Evolutionary conservation across 2,797 vertebrate species (phyloP).

Genomic region (Smutsia gigantea): DNA sequence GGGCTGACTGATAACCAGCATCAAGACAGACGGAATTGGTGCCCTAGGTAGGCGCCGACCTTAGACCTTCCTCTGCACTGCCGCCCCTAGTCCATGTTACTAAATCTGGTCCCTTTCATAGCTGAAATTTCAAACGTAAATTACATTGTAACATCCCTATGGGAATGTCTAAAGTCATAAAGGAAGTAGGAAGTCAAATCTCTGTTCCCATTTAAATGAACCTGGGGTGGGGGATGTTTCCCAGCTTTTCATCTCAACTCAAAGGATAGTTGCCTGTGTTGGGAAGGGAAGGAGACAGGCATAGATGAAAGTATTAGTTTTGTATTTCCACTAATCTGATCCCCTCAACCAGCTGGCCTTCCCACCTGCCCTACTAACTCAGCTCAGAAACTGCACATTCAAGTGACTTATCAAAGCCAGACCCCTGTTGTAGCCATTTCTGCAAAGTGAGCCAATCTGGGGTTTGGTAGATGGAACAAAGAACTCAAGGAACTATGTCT

Average conservation of each 20-base stretch:
- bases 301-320: slow-evolving; percentile 71
- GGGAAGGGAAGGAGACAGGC: background rate
- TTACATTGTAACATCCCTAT: slow-evolving; percentile 15
- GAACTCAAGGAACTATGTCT: slow-evolving; percentile 49
- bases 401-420: slow-evolving; percentile 53
- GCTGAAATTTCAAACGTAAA: slow-evolving; percentile 54
- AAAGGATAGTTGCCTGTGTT: slow-evolving; percentile 6
- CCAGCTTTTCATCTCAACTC: slow-evolving; percentile 60
- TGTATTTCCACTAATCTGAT: slow-evolving; percentile 76
- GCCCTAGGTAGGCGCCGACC: background rate
- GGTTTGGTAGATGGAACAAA: slow-evolving; percentile 41
- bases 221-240: slow-evolving; percentile 58
- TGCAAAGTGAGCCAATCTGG: slow-evolving; percentile 67
- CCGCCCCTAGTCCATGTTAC: background rate
- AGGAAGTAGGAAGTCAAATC: slow-evolving; percentile 57
- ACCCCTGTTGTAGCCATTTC: slow-evolving; percentile 38
- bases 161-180: slow-evolving; percentile 58
- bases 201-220: slow-evolving; percentile 51
- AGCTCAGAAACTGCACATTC: slow-evolving; percentile 35
- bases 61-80: background rate
- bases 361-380: slow-evolving; percentile 65
- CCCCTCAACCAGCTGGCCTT: slow-evolving; percentile 69
- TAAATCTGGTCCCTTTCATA: slow-evolving; percentile 39
- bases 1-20: background rate
- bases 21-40: rapidly evolving